Base-by-base conservation (phyloP, 2,888 invertebrate species). In the Parnassius glacialis region DNA sequence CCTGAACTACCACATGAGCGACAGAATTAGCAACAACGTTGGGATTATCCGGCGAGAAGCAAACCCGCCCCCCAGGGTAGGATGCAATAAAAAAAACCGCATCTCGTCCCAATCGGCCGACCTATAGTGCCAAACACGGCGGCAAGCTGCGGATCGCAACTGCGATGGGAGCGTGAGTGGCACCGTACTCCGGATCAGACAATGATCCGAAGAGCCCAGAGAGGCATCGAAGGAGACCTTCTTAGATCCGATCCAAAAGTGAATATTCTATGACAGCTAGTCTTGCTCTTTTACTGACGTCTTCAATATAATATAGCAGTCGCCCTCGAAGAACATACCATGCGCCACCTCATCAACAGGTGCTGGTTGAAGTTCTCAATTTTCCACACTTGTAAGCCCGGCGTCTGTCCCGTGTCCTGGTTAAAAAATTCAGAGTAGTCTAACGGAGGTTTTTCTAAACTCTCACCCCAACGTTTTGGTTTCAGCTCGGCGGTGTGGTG, bases 291-390 rank as follows among this genome's bases (percentile, higher is more conserved):
- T 98, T 48, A 95, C 85, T 48, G 92, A 93, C 0, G 99, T 99
- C 86, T 98, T 97, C 62, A 99, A 87, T 53, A 99, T 94, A 72
- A 99, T 99, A 85, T 99, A 99, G 84, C 99, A 99, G 84, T 99
- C 99, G 7, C 97, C 99, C 87, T 99, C 98, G 81, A 99, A 99
- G 90, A 99, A 99, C 85, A 99, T 99, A 2, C 99, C 99, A 81
- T 98, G 96, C 0, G 97, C 95, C 9, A 89, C 97, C 93, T 97
- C 97, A 59, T 97, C 97, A 52, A 99, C 95, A 74, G 96, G 95
- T 79, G 98, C 98, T 0, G 99, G 99, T 68, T 92, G 85, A 99
- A 99, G 87, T 99, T 99, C 85, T 99, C 99, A 66, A 99, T 99
- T 92, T 99, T 99, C 99, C 99, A 99, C 65, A 99, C 96, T 41